Evolutionary conservation across 2,113 vertebrate genomes (phyloP).

Genomic region (Acanthisitta chloris): DNA sequence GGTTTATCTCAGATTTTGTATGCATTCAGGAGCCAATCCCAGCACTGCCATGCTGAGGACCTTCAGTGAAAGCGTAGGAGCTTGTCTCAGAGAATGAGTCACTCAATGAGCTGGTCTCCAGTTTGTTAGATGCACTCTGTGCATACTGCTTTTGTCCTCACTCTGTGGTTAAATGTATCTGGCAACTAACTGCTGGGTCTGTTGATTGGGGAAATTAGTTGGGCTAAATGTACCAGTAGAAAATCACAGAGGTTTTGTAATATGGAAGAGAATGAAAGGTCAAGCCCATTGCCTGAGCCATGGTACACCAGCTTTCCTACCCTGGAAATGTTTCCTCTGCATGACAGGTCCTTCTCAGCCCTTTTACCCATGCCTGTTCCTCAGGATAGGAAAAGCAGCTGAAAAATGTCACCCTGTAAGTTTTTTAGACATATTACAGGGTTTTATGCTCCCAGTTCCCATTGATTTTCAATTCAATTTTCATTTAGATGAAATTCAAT

Average conservation of each 20-base stretch:
- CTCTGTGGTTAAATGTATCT: not conserved
- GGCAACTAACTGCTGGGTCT: not conserved
- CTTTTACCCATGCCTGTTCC: not conserved
- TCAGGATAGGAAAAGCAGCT: not conserved
- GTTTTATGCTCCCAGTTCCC: not conserved
- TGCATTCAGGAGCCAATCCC: not conserved
- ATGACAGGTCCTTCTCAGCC: not conserved
- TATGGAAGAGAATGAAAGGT: not conserved
- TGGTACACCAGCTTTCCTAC: not conserved
- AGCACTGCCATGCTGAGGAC: not conserved
- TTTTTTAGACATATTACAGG: not conserved
- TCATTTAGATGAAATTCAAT: slow-evolving; percentile 29
- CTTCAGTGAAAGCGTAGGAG: not conserved
- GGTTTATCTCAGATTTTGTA: not conserved
- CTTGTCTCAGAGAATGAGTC: not conserved
- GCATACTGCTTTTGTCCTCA: not conserved
- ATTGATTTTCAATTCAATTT: slow-evolving; percentile 39
- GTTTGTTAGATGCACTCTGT: not conserved
- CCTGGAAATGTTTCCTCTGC: not conserved
- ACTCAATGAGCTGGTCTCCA: not conserved
- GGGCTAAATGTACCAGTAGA: not conserved
- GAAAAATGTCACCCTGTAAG: not conserved
- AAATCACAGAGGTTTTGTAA: not conserved
- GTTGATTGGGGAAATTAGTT: not conserved
- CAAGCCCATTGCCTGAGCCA: not conserved